A percentile compares a stretch with the other conserved stretches of the same genome.
Evolutionary conservation across 2,113 vertebrate species (phyloP).

Genomic region (Sterrhoptilus dennistouni): DNA sequence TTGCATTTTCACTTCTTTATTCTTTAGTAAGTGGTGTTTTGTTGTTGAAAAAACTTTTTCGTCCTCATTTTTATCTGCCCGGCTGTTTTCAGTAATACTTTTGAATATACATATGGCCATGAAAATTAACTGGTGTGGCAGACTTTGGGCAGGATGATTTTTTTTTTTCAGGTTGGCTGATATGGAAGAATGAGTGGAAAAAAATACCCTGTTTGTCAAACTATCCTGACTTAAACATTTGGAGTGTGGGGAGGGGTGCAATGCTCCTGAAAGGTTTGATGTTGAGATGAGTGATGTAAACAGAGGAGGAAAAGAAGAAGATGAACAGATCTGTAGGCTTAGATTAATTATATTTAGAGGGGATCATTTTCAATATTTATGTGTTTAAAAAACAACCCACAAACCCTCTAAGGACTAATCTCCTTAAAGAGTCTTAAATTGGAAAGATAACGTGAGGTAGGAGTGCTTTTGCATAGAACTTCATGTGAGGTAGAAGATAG

Average conservation of each 20-base stretch:
- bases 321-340: neutral
- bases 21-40: neutral
- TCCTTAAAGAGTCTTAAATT: neutral
- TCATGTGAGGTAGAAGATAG: neutral
- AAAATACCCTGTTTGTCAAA: neutral
- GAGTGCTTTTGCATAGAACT: neutral
- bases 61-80: neutral
- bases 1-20: neutral
- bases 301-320: neutral
- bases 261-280: neutral
- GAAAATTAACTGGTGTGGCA: neutral
- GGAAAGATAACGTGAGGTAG: neutral
- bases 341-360: neutral
- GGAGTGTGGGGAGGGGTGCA: neutral
- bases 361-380: neutral
- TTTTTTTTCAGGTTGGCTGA: neutral
- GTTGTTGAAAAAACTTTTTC: neutral
- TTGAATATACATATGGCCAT: neutral
- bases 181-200: neutral
- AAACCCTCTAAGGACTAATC: neutral
- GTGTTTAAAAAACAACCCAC: neutral
- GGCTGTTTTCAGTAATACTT: neutral
- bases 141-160: neutral
- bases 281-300: neutral
- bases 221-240: neutral